Evolutionary conservation across 2,113 vertebrate genomes (phyloP).

Genomic region (Sinocyclocheilus maitianheensis): DNA sequence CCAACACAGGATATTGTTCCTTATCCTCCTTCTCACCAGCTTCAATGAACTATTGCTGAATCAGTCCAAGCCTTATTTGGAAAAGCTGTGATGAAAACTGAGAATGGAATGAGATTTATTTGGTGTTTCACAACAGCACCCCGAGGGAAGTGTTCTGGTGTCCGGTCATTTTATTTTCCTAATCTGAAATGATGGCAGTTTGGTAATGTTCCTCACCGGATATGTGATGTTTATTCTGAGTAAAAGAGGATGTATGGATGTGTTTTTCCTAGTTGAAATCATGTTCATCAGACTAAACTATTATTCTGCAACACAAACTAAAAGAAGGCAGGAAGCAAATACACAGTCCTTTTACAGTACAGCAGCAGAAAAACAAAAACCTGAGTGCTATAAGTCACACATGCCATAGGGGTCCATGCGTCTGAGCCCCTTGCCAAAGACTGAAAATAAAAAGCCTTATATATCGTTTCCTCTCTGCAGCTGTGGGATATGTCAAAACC

Average conservation of each 20-base stretch:
- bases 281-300: neutral
- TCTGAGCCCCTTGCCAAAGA: constrained; percentile 8
- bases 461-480: constrained; percentile 34
- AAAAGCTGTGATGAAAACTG: constrained; percentile 52
- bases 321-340: neutral
- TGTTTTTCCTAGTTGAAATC: neutral
- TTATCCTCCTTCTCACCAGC: constrained; percentile 52
- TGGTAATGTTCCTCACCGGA: constrained; percentile 47
- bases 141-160: constrained; percentile 43
- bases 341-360: neutral
- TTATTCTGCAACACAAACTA: neutral
- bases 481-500: constrained; percentile 52
- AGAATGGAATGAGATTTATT: constrained; percentile 47
- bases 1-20: constrained; percentile 24
- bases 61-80: constrained; percentile 58
- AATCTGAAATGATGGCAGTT: constrained; percentile 36
- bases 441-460: constrained; percentile 29
- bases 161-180: constrained; percentile 49
- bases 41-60: constrained; percentile 55
- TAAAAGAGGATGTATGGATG: neutral
- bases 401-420: constrained; percentile 18
- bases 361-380: constrained; percentile 12
- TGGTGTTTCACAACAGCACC: constrained; percentile 47
- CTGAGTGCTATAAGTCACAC: constrained; percentile 21
- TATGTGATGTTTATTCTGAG: constrained; percentile 40